These are phyloP conservation scores for Coelopa frigida DNA, from an alignment of 1,140 invertebrate species.

Conservation along the genomic window DNA sequence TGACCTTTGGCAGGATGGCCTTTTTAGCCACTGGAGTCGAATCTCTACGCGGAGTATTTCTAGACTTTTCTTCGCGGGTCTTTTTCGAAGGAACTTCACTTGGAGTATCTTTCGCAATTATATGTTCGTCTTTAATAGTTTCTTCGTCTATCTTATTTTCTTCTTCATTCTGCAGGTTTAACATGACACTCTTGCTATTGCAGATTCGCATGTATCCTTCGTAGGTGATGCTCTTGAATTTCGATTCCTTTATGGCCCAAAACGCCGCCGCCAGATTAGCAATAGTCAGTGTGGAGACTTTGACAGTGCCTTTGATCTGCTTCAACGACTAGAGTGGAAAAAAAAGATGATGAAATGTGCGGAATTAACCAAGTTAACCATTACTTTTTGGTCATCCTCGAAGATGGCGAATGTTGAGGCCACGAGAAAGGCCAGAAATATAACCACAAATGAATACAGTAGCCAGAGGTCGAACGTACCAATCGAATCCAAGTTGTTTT, in stretches of 20 bases:
- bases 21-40: neutral
- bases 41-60: too few relatives aligned
- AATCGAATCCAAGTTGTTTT: constrained; percentile 6
- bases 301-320: constrained; percentile 9
- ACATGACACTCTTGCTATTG: constrained; percentile 1
- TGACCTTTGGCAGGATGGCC: neutral
- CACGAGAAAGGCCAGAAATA: constrained; percentile 5
- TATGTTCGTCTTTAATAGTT: too few relatives aligned
- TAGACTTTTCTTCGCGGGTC: too few relatives aligned
- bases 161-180: constrained; percentile 1
- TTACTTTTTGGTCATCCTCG: constrained; percentile 8
- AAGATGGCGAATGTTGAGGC: constrained; percentile 1
- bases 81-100: too few relatives aligned
- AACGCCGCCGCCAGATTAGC: constrained; percentile 5
- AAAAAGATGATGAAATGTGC: neutral
- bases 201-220: constrained; percentile 5
- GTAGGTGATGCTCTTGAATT: constrained; percentile 3
- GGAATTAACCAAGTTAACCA: neutral
- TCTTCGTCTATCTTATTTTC: too few relatives aligned
- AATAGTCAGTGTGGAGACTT: constrained; percentile 3
- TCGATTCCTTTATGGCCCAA: constrained; percentile 7
- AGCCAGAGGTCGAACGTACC: constrained; percentile 1
- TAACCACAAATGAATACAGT: constrained; percentile 3
- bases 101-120: too few relatives aligned
- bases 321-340: constrained; percentile 1